Percentiles rank a stretch among this genome's conserved stretches.
Conservation (phyloP, 1,140 invertebrate genomes). For the Micrasema minimum region DNA sequence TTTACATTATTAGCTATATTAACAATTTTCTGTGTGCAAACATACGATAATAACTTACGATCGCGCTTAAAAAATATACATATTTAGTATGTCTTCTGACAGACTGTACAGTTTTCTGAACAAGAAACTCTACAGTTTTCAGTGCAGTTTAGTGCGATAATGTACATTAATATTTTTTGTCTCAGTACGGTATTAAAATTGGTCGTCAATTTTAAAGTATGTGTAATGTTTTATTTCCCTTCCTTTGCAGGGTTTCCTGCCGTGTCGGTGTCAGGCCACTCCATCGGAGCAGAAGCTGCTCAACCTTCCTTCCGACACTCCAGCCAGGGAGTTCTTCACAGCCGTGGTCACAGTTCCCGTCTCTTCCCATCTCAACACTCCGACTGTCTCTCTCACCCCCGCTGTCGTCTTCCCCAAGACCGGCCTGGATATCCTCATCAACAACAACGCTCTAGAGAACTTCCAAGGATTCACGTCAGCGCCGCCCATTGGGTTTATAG, state of each 20-base stretch:
- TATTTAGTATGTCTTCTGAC: too few species aligned
- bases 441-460: slow-evolving; percentile 47
- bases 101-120: too few species aligned
- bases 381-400: slow-evolving; percentile 12
- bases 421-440: slow-evolving; percentile 50
- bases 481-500: slow-evolving; percentile 50
- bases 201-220: too few species aligned
- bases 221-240: too few species aligned
- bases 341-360: slow-evolving; percentile 48
- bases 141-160: too few species aligned
- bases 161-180: too few species aligned
- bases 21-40: too few species aligned
- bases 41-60: too few species aligned
- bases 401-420: slow-evolving; percentile 45
- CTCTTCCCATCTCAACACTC: slow-evolving; percentile 29
- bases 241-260: slow-evolving; percentile 40
- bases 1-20: too few species aligned
- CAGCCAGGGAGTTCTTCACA: slow-evolving; percentile 43
- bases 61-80: too few species aligned
- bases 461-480: slow-evolving; percentile 42
- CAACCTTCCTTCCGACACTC: slow-evolving; percentile 19
- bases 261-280: slow-evolving; percentile 43
- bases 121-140: too few species aligned
- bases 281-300: slow-evolving; percentile 23
- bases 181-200: too few species aligned